These are phyloP conservation scores for Amblyteles armatorius DNA, from an alignment of 2,888 invertebrate genomes.

Conservation along the genomic window DNA sequence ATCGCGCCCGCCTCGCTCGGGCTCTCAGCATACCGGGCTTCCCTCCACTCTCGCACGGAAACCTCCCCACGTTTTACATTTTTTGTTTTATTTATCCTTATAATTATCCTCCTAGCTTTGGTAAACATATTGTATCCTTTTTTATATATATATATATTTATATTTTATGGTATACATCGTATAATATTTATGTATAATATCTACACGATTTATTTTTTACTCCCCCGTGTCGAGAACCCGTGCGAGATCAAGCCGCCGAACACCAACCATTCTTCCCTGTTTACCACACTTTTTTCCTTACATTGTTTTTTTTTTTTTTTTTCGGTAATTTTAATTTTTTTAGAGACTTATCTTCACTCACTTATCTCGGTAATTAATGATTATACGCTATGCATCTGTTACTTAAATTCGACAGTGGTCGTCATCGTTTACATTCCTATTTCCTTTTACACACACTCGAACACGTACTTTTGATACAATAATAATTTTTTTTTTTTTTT, in stretches of 20 bases:
- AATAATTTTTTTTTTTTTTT: background rate
- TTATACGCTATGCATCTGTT: background rate
- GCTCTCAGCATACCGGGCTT: slow-evolving; percentile 12
- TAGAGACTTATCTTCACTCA: background rate
- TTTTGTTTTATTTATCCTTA: background rate
- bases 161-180: slow-evolving; percentile 20
- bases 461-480: background rate
- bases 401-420: slow-evolving; percentile 12
- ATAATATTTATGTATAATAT: slow-evolving; percentile 43
- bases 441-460: slow-evolving; percentile 19
- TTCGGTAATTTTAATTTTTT: background rate
- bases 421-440: background rate
- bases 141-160: background rate
- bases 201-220: slow-evolving; percentile 37
- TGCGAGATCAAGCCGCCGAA: background rate
- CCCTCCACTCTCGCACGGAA: background rate
- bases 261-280: background rate
- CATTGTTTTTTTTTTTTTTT: background rate
- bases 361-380: slow-evolving; percentile 24
- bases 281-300: background rate
- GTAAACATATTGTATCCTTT: slow-evolving; percentile 19
- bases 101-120: background rate
- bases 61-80: slow-evolving; percentile 2
- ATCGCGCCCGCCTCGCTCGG: slow-evolving; percentile 7
- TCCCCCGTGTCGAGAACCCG: slow-evolving; percentile 2